A percentile compares a stretch with the other conserved stretches of the same genome.
These are phyloP conservation scores for rat (Rattus norvegicus) DNA, from an alignment of 2,113 vertebrate species.

Conservation along the genomic window DNA sequence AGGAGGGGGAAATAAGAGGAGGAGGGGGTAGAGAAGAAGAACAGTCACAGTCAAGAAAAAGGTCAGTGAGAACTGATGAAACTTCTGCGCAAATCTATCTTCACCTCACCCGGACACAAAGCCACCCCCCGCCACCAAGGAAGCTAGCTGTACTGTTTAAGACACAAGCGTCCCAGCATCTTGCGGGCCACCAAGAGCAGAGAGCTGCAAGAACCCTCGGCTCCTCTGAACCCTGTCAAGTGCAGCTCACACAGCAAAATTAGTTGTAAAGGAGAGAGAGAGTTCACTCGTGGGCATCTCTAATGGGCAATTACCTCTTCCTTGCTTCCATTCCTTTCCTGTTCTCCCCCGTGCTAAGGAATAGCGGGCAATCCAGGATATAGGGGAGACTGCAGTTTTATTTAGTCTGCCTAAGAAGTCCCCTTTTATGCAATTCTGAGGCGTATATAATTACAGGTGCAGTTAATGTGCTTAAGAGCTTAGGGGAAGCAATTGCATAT, in stretches of 20 bases:
- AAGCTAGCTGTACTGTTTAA: not conserved
- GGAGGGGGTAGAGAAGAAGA: not conserved
- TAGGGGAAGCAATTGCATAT: slow-evolving; percentile 83
- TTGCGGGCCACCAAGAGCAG: slow-evolving; percentile 48
- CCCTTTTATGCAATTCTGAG: slow-evolving; percentile 82
- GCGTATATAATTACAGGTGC: slow-evolving; percentile 83
- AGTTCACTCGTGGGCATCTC: slow-evolving; percentile 83
- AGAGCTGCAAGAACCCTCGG: slow-evolving; percentile 48
- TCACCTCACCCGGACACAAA: not conserved
- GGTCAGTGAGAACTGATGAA: slow-evolving; percentile 30
- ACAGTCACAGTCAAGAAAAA: slow-evolving; percentile 53
- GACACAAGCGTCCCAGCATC: slow-evolving; percentile 64
- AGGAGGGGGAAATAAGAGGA: not conserved
- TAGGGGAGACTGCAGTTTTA: slow-evolving; percentile 75
- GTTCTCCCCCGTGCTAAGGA: slow-evolving; percentile 51
- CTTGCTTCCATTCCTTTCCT: slow-evolving; percentile 43
- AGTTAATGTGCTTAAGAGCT: slow-evolving; percentile 85
- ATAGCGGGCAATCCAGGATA: slow-evolving; percentile 74
- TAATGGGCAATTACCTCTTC: slow-evolving; percentile 82
- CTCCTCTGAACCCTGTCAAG: slow-evolving; percentile 76
- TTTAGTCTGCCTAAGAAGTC: slow-evolving; percentile 78
- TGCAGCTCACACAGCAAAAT: slow-evolving; percentile 82
- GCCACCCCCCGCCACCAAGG: not conserved
- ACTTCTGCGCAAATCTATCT: accelerated
- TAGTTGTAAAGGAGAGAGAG: slow-evolving; percentile 71